Evolutionary conservation across 2,888 invertebrate species (phyloP).

Genomic region (Habrosyne pyritoides): DNA sequence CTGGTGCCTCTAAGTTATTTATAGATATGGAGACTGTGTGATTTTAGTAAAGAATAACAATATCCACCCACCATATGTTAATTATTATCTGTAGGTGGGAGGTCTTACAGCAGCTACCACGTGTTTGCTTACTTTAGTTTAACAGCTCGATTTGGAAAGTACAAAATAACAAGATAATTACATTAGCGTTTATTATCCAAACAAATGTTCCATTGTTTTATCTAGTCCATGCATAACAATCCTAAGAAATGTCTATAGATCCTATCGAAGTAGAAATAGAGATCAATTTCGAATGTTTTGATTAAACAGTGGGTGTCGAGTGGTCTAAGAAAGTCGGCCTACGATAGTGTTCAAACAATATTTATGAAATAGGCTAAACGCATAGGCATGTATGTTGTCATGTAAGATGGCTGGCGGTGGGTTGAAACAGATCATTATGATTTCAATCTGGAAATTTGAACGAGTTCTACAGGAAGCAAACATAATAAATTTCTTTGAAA

Average conservation of each 20-base stretch:
- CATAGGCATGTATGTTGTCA: conserved; percentile 2
- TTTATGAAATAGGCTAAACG: conserved; percentile 2
- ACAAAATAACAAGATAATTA: conserved; percentile 4
- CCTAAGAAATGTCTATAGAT: neutral
- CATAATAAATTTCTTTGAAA: neutral
- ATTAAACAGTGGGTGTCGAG: neutral
- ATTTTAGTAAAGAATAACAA: too few species aligned
- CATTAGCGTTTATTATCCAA: conserved; percentile 1
- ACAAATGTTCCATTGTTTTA: conserved; percentile 2
- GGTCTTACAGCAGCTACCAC: neutral
- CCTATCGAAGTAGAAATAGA: neutral
- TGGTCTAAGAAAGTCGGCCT: neutral
- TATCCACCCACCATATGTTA: neutral
- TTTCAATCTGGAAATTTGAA: neutral
- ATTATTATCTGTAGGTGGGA: conserved; percentile 17
- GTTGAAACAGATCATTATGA: neutral
- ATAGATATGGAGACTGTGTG: neutral
- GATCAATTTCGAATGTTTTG: neutral
- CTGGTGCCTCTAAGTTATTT: too few species aligned
- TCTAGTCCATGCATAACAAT: neutral
- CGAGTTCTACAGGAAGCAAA: neutral
- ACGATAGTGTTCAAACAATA: conserved; percentile 1
- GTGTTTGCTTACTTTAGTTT: neutral
- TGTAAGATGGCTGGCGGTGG: neutral
- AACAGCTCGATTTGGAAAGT: conserved; percentile 2